phyloP scores from a whole-genome alignment of 2,113 vertebrate genomes.

The Boulengeromyrus knoepffleri region DNA sequence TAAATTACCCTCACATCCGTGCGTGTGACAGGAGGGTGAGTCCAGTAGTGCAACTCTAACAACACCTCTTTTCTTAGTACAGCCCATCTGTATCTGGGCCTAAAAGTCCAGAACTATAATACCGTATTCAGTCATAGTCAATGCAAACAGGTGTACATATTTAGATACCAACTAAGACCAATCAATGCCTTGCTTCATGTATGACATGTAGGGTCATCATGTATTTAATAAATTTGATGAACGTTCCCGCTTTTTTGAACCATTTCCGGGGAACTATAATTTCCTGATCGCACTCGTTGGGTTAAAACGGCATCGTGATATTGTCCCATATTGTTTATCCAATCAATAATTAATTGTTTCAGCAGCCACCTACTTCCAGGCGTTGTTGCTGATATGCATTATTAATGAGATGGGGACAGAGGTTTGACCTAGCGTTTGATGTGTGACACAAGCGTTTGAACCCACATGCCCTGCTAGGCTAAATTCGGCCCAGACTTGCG shows the following conservation, averaged over 20 bases:
- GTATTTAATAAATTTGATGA: not conserved
- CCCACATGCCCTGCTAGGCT: not conserved
- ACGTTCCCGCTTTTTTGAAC: too few species aligned
- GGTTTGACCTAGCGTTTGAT: slow-evolving; percentile 25
- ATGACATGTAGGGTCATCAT: not conserved
- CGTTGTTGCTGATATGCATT: slow-evolving; percentile 18
- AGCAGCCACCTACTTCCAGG: not conserved
- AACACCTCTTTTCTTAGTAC: not conserved
- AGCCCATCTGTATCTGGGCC: not conserved
- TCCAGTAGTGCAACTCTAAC: not conserved
- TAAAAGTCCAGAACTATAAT: not conserved
- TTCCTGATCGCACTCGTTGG: not conserved
- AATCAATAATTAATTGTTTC: slow-evolving; percentile 26
- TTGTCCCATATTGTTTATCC: slow-evolving; percentile 16
- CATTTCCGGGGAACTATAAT: not conserved
- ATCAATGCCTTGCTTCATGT: not conserved
- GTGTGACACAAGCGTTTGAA: not conserved
- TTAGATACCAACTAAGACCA: not conserved
- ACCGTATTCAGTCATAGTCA: not conserved
- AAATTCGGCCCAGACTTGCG: not conserved
- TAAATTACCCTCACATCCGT: not conserved
- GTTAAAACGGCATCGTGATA: not conserved
- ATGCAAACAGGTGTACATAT: not conserved
- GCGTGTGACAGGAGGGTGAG: not conserved
- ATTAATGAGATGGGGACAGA: slow-evolving; percentile 16